Conservation (phyloP, 64 coral and sea anemone genomes). For the Porites lutea region DNA sequence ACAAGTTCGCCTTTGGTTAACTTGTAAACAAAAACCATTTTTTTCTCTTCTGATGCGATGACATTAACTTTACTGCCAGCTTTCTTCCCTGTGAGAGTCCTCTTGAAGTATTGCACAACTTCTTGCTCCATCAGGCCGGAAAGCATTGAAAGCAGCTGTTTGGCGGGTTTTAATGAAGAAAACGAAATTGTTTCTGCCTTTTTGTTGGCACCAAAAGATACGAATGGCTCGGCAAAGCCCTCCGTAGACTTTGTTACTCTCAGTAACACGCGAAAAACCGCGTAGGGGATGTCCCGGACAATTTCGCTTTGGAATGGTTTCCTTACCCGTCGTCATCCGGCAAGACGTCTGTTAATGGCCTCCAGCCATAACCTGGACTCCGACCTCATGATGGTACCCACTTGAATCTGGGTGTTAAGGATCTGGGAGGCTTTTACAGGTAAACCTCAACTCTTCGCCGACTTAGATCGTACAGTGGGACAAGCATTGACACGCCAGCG, state of each 20-base stretch:
- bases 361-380: constrained; percentile 39
- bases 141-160: constrained; percentile 65
- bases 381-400: not conserved
- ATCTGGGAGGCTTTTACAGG: not conserved
- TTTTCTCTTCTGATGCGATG: constrained; percentile 68
- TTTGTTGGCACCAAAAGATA: constrained; percentile 56
- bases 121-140: constrained; percentile 13
- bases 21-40: constrained; percentile 73
- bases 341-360: not conserved
- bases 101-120: constrained; percentile 58
- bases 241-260: not conserved
- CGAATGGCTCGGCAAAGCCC: constrained; percentile 54
- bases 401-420: not conserved
- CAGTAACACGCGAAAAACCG: not conserved
- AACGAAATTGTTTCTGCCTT: constrained; percentile 76
- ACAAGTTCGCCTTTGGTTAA: constrained; percentile 57
- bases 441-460: not conserved
- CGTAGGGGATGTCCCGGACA: not conserved
- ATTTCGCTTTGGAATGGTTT: constrained; percentile 14
- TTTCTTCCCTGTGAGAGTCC: constrained; percentile 37
- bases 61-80: constrained; percentile 55
- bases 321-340: not conserved
- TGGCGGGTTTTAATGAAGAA: constrained; percentile 39
- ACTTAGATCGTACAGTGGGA: constrained; percentile 15
- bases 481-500: not conserved